Conservation (phyloP, 2,113 vertebrate species). For the Geococcyx californianus region DNA sequence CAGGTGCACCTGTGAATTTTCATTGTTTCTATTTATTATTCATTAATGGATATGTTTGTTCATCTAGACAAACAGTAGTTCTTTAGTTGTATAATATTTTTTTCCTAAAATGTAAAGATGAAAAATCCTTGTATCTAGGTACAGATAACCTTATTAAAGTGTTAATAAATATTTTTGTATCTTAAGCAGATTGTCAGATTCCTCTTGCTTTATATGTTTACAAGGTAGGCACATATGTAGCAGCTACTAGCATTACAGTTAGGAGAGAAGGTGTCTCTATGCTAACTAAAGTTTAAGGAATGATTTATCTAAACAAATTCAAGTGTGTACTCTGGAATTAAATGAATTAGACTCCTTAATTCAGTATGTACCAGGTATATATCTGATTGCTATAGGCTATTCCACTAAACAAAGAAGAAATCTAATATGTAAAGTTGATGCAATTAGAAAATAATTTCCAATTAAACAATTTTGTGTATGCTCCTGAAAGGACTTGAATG, state of each 20-base stretch:
- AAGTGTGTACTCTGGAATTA: neutral
- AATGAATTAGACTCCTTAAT: neutral
- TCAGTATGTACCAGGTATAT: neutral
- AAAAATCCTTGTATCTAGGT: neutral
- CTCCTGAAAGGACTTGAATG: neutral
- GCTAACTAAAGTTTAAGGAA: neutral
- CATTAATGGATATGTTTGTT: neutral
- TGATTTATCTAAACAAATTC: neutral
- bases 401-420: neutral
- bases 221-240: neutral
- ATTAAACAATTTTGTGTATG: neutral
- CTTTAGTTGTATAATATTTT: neutral
- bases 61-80: neutral
- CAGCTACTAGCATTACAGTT: neutral
- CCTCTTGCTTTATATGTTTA: neutral
- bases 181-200: neutral
- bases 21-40: neutral
- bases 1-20: neutral
- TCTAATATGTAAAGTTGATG: neutral
- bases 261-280: neutral
- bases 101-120: neutral
- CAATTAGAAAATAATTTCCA: neutral
- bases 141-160: neutral
- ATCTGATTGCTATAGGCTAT: neutral
- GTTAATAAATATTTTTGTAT: neutral